A percentile compares a stretch with the other conserved stretches of the same genome.
Evolutionary conservation across 2,113 vertebrate genomes (phyloP).

Genomic region (Eulacestoma nigropectus): DNA sequence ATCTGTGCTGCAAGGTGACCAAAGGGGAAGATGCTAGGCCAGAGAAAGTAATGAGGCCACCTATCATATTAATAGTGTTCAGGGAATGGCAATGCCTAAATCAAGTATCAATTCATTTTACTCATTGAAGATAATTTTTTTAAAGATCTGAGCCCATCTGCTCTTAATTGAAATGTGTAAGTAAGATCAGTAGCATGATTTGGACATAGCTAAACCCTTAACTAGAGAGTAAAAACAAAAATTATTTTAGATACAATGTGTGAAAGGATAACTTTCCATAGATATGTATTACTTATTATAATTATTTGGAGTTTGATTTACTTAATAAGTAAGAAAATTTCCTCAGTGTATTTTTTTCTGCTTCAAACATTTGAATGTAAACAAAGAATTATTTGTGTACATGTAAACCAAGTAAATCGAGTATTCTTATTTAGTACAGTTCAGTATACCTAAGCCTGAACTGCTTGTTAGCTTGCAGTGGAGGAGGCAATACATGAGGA

Average conservation of each 20-base stretch:
- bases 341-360: neutral
- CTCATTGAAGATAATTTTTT: neutral
- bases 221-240: neutral
- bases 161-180: neutral
- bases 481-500: neutral
- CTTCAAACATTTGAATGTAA: neutral
- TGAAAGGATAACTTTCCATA: neutral
- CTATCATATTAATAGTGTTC: neutral
- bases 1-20: neutral
- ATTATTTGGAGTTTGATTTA: neutral
- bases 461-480: neutral
- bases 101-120: neutral
- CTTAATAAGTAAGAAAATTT: neutral
- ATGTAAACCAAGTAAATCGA: neutral
- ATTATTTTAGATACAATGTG: neutral
- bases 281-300: neutral
- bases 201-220: neutral
- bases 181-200: neutral
- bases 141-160: neutral
- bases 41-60: neutral
- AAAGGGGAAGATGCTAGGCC: neutral
- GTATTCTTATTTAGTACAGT: neutral
- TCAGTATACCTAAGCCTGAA: neutral
- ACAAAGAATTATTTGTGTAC: neutral
- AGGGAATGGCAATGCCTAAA: neutral